Evolutionary conservation across 2,113 vertebrate genomes (phyloP).

Genomic region (Tonatia bakeri): DNA sequence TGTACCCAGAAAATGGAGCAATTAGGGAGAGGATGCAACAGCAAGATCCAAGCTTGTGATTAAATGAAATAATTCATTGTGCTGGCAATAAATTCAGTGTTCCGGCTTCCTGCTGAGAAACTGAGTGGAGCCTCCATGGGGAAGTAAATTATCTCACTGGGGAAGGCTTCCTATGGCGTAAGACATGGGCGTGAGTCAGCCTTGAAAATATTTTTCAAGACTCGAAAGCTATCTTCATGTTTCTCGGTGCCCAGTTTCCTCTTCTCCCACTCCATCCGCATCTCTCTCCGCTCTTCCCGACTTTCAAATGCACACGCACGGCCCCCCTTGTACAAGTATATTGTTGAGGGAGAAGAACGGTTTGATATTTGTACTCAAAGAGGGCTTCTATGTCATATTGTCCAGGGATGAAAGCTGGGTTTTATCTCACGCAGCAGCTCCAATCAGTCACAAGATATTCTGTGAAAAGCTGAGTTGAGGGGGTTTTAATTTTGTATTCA

Average conservation of each 20-base stretch:
- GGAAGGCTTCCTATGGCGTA: constrained; percentile 20
- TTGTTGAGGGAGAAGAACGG: background rate
- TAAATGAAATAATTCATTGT: constrained; percentile 56
- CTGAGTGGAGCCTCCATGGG: background rate
- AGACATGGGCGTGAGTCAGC: constrained; percentile 29
- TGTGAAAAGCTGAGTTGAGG: background rate
- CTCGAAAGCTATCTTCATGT: background rate
- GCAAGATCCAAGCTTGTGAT: background rate
- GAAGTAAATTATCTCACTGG: constrained; percentile 46
- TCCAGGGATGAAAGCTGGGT: background rate
- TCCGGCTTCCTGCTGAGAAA: constrained; percentile 28
- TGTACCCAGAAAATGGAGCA: background rate
- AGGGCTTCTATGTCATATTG: background rate
- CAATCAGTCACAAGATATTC: constrained; percentile 34
- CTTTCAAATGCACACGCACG: background rate
- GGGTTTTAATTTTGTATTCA: background rate
- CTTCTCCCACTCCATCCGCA: background rate
- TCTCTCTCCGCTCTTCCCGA: background rate
- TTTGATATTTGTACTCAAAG: background rate
- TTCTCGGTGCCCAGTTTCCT: background rate
- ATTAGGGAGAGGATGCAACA: constrained; percentile 8
- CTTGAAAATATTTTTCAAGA: constrained; percentile 38
- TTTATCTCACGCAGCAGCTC: background rate
- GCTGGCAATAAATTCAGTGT: constrained; percentile 35
- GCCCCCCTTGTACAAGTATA: background rate